Base-by-base conservation (phyloP, 2,797 vertebrate species). In the Phoeniculus purpureus region DNA sequence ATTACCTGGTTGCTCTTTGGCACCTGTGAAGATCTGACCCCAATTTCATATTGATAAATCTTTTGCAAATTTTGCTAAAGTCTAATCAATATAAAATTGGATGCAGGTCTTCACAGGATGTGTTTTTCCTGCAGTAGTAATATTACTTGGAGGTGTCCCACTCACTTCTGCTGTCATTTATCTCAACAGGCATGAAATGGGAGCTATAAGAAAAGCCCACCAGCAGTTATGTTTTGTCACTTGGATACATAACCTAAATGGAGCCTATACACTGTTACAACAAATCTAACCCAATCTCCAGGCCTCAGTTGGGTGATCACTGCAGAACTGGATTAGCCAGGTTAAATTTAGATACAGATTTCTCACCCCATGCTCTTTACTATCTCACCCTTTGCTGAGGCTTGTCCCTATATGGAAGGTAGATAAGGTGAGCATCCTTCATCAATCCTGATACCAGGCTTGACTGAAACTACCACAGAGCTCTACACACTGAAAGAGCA, bases 371-470 rank as follows among this genome's bases (percentile, higher is more conserved):
- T 48, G 19, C 11, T 54, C 10, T 77, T 75, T 67, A n/a, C 66
- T 47, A 66, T 34, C 8, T 58, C 90, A 67, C 9, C 5, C 19
- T 70, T 76, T 67, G 50, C 4, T 71, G 9, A 70, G 70, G 19
- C 31, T 70, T 85, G 3, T 40, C 23, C 7, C 9, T 76, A 2
- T 26, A 22, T 1, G 27, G n/a, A 65, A 81, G 18, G 64, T 10
- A 59, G 12, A 45, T 52, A 43, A 51, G 0, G 0, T 7, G 6
- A 85, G n/a, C 0, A 2, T 37, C 26, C 23, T 54, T 77, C 29
- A 51, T 51, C 25, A 80, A 40, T 48, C 12, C 14, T 43, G 47
- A 1, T 11, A 5, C 27, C n/a, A 67, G 50, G 7, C 25, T 81
- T 37, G 20, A 50, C 1, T 47, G 37, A 60, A 92, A 77, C 43